These are phyloP conservation scores for Magallana gigas DNA, from an alignment of 1,140 invertebrate genomes.

Conservation along the genomic window DNA sequence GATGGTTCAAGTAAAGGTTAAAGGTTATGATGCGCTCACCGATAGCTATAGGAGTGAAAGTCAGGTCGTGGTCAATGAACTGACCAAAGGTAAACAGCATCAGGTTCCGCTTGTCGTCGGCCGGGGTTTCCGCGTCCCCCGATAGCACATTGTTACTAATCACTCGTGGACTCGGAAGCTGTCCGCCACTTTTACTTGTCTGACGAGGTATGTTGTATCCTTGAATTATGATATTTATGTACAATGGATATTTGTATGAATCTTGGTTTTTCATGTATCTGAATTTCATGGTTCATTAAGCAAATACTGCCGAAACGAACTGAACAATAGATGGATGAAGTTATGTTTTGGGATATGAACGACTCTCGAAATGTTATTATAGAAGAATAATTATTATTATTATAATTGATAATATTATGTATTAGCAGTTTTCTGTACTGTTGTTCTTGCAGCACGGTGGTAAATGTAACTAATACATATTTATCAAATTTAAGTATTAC, in stretches of 20 bases:
- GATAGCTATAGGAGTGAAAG: not conserved
- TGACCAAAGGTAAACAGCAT: not conserved
- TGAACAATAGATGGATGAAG: too few species aligned
- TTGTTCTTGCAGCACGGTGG: not conserved
- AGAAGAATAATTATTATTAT: too few species aligned
- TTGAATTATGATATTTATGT: not conserved
- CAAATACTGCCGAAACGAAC: too few species aligned
- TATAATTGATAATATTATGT: too few species aligned
- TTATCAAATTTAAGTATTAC: not conserved
- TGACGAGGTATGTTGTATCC: not conserved
- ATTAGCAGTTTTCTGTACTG: too few species aligned
- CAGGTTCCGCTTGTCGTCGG: not conserved
- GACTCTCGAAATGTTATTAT: too few species aligned
- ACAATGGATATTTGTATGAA: too few species aligned
- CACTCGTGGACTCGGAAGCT: not conserved
- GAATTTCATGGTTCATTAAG: too few species aligned
- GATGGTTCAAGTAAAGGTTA: too few species aligned
- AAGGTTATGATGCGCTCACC: not conserved
- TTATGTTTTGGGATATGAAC: too few species aligned
- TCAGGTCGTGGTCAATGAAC: not conserved
- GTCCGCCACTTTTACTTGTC: not conserved
- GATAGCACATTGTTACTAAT: not conserved
- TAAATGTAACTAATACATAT: not conserved
- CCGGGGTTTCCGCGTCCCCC: not conserved
- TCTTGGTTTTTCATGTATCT: too few species aligned